Evolutionary conservation across 92 coral and sea anemone species (phyloP), one percentile per base, ranked within the genome.

Genomic region (Chrysogorgia sp.): DNA sequence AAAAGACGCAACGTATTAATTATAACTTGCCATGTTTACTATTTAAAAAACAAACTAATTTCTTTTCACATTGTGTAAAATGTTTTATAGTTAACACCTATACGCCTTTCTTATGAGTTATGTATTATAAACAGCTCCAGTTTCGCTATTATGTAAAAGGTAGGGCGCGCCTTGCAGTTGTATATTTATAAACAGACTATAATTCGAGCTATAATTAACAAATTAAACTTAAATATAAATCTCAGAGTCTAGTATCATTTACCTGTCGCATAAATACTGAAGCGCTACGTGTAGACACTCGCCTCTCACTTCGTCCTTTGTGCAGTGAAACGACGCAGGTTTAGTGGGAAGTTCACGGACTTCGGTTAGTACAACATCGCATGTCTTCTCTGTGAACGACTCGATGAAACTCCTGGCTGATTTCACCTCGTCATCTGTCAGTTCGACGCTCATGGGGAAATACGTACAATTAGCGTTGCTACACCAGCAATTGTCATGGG

Each of bases 201-300:
- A n/a, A n/a, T n/a, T n/a, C n/a, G n/a, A n/a, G n/a, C n/a, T n/a
- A n/a, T n/a, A n/a, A n/a, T n/a, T n/a, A n/a, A n/a, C n/a, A n/a
- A n/a, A n/a, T n/a, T n/a, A 43, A 43, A 43, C 17, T 43, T 8
- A 8, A 43, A 43, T 8, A 8, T 33, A 21, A 14, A 28, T 69
- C 48, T 45, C 45, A 71, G 1, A 22, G 5, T 62, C 17, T 52
- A 3, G 25, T 13, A 7, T 57, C 10, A 47, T 79, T 65, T 75
- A 89, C 99, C 97, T 85, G 69, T 78, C 85, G 3, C 76, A 76
- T 29, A 91, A 85, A 83, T 88, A 96, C 71, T 92, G 91, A 34
- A 87, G 66, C 32, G 88, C 79, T 90, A 93, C 90, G 15, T 83
- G 91, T 23, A 90, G 86, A 59, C 91, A 81, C 53, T 92, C 89